Percentiles rank a stretch among this genome's conserved stretches.
Conservation (phyloP, 2,888 invertebrate genomes). For the Harpalus rubripes region DNA sequence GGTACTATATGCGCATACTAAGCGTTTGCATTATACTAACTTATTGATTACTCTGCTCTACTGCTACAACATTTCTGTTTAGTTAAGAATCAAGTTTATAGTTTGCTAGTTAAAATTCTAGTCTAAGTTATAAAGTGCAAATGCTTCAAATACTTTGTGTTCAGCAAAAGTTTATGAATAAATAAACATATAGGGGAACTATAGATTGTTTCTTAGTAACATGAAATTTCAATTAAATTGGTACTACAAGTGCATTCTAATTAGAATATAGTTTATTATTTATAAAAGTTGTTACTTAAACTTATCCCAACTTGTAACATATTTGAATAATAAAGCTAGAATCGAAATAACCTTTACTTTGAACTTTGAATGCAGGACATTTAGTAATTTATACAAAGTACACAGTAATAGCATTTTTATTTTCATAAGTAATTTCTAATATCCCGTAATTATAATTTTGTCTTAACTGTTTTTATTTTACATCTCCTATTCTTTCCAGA, state of each 20-base stretch:
- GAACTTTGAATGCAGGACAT: background rate
- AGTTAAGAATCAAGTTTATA: conserved; percentile 7
- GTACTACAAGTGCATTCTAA: background rate
- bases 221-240: background rate
- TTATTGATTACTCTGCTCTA: conserved; percentile 51
- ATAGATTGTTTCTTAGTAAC: background rate
- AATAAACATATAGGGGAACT: background rate
- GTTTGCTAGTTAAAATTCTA: conserved; percentile 1
- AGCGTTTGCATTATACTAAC: conserved; percentile 47
- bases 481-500: too few species aligned
- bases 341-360: background rate
- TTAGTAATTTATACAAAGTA: too few species aligned
- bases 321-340: background rate
- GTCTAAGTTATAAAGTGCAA: background rate
- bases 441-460: too few species aligned
- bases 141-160: background rate
- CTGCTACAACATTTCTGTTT: background rate
- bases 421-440: too few species aligned
- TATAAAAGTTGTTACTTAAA: background rate
- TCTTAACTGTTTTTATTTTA: too few species aligned
- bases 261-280: background rate
- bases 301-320: background rate
- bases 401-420: too few species aligned
- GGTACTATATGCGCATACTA: conserved; percentile 54
- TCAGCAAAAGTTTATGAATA: background rate